These are phyloP conservation scores for Hydractinia symbiolongicarpus DNA, from an alignment of 30 jellyfish, hydroid and myxozoan species.

Conservation along the genomic window DNA sequence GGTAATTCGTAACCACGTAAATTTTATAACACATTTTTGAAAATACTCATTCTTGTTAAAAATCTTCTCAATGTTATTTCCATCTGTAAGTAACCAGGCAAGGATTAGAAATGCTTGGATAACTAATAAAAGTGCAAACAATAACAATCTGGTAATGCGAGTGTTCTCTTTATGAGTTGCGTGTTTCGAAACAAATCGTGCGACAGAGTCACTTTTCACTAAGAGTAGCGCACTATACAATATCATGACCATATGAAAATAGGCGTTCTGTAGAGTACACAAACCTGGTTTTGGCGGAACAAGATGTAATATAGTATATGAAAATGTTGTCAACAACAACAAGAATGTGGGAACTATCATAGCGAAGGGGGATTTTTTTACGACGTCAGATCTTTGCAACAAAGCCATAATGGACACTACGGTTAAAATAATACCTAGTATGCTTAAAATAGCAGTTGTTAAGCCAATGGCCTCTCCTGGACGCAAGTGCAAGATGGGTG, in stretches of 20 bases:
- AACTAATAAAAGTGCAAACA: constrained; percentile 22
- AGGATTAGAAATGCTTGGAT: constrained; percentile 27
- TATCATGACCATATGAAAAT: constrained; percentile 43
- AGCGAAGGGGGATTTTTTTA: constrained; percentile 34
- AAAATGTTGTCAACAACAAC: constrained; percentile 40
- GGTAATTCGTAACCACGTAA: constrained; percentile 38
- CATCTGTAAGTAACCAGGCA: constrained; percentile 35
- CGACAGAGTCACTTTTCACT: constrained; percentile 35
- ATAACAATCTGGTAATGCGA: constrained; percentile 13
- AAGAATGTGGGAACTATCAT: constrained; percentile 27
- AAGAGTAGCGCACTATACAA: constrained; percentile 37
- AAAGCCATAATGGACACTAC: constrained; percentile 11
- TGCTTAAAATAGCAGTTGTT: constrained; percentile 31
- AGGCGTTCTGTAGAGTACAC: constrained; percentile 59
- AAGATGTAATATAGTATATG: constrained; percentile 48
- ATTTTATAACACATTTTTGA: constrained; percentile 45
- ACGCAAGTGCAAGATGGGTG: constrained; percentile 47
- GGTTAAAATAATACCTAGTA: constrained; percentile 33
- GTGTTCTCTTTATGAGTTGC: constrained; percentile 15
- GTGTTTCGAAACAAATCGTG: constrained; percentile 24
- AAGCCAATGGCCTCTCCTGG: constrained; percentile 47
- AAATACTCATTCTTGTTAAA: constrained; percentile 10
- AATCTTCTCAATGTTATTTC: constrained; percentile 7
- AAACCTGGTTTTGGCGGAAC: constrained; percentile 39
- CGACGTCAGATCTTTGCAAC: constrained; percentile 35